These are phyloP conservation scores for Eueremaeus valkanovi DNA, from an alignment of 2,888 invertebrate species.

Conservation along the genomic window DNA sequence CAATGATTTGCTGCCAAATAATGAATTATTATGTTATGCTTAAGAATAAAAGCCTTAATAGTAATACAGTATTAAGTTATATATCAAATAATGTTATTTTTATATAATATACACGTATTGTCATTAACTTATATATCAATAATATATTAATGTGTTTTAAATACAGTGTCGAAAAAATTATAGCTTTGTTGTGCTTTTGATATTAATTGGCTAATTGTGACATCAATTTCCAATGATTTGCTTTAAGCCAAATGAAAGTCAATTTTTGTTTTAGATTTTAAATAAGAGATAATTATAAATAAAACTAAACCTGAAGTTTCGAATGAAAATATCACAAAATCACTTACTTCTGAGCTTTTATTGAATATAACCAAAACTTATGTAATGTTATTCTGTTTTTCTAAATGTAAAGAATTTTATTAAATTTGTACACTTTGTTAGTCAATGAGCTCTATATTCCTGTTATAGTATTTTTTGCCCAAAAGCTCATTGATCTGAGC, in stretches of 20 bases:
- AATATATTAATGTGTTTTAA: conserved; percentile 1
- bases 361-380: background rate
- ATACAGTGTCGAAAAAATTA: background rate
- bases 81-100: too few species aligned
- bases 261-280: background rate
- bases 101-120: too few species aligned
- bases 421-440: too few species aligned
- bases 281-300: background rate
- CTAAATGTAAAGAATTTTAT: too few species aligned
- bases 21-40: too few species aligned
- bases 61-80: too few species aligned
- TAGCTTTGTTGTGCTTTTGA: background rate
- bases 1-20: background rate
- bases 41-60: too few species aligned
- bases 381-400: background rate
- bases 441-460: too few species aligned
- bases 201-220: background rate
- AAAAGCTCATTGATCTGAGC: background rate
- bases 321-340: conserved; percentile 9
- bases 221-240: background rate
- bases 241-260: background rate
- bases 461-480: background rate
- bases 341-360: background rate
- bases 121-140: background rate
- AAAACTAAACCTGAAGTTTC: background rate